These are phyloP conservation scores for Idaea biselata DNA, from an alignment of 2,888 invertebrate species.

Conservation along the genomic window DNA sequence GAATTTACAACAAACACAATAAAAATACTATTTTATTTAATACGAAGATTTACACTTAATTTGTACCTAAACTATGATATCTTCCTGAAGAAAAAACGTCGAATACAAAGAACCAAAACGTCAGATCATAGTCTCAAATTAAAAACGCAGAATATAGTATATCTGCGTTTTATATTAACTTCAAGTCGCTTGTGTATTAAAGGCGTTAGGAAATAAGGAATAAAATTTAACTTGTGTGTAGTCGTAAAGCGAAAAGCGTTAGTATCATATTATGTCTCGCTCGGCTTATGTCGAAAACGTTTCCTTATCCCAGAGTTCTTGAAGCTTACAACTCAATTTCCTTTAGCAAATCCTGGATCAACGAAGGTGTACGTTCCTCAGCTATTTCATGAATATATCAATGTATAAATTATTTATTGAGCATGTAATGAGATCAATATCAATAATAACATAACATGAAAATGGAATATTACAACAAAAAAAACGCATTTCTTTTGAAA, in stretches of 20 bases:
- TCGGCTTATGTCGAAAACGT: slow-evolving; percentile 48
- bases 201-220: slow-evolving; percentile 9
- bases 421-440: background rate
- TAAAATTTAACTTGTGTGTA: slow-evolving; percentile 27
- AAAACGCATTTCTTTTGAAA: no score
- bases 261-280: slow-evolving; percentile 42
- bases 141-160: no score
- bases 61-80: no score
- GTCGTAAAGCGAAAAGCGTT: slow-evolving; percentile 34
- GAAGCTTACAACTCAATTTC: slow-evolving; percentile 68
- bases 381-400: slow-evolving; percentile 57
- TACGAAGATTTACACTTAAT: no score
- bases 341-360: slow-evolving; percentile 62
- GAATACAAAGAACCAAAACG: no score
- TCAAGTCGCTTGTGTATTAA: background rate
- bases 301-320: slow-evolving; percentile 50
- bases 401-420: slow-evolving; percentile 27
- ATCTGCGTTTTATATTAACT: background rate
- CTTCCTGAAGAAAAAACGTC: no score
- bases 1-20: no score
- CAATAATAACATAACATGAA: background rate
- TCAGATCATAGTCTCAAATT: no score
- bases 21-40: no score
- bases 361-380: slow-evolving; percentile 50
- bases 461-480: background rate